Evolutionary conservation across 2,113 vertebrate species (phyloP).

Genomic region (Stegastes partitus): DNA sequence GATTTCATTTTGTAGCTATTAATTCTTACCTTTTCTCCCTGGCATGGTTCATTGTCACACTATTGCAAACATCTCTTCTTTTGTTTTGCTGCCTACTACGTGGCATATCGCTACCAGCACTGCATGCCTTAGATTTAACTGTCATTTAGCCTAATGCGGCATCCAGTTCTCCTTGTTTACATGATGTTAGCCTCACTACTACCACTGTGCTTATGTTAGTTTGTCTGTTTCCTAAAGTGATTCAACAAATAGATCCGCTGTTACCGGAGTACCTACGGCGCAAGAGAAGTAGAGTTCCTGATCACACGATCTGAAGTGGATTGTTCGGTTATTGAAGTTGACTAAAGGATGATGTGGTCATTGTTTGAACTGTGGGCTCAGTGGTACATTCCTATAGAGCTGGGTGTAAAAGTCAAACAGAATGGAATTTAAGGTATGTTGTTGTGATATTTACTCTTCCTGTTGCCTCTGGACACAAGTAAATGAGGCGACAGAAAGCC

Average conservation of each 20-base stretch:
- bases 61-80: slow-evolving; percentile 75
- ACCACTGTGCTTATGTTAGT: slow-evolving; percentile 50
- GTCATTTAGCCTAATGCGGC: slow-evolving; percentile 78
- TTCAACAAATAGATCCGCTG: slow-evolving; percentile 62
- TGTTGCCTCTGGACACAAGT: background rate
- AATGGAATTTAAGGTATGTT: background rate
- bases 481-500: background rate
- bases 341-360: background rate
- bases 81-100: slow-evolving; percentile 71
- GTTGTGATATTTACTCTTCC: background rate
- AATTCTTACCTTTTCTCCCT: slow-evolving; percentile 83
- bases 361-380: background rate
- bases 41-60: slow-evolving; percentile 71
- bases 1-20: slow-evolving; percentile 86
- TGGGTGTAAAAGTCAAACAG: background rate
- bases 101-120: slow-evolving; percentile 63
- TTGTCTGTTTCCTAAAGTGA: slow-evolving; percentile 68
- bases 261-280: slow-evolving; percentile 39
- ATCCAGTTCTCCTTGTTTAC: slow-evolving; percentile 79
- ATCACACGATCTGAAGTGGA: slow-evolving; percentile 6
- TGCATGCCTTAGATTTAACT: slow-evolving; percentile 67
- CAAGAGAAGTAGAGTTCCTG: background rate
- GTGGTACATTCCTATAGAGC: background rate
- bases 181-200: slow-evolving; percentile 72
- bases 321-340: background rate